Conservation (phyloP, 2,797 vertebrate species). For the Coccyzus lansbergi region DNA sequence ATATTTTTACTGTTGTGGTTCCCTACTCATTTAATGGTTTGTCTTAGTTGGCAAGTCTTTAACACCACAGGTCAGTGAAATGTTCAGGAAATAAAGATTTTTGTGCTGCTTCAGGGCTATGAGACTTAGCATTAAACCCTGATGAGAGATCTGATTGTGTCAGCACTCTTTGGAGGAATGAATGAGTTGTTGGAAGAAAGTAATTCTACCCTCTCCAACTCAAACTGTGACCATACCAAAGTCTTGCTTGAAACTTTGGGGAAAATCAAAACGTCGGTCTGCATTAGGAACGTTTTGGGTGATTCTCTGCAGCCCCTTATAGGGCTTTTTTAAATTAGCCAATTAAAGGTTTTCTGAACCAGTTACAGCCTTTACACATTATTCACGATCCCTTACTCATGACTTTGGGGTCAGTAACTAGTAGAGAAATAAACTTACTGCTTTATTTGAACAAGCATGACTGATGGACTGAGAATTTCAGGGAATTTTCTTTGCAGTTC, state of each 20-base stretch:
- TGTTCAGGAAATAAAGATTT: conserved; percentile 38
- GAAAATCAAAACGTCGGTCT: conserved; percentile 59
- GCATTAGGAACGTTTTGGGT: conserved; percentile 49
- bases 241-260: conserved; percentile 26
- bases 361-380: conserved; percentile 43
- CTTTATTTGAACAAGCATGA: conserved; percentile 46
- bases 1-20: conserved; percentile 51
- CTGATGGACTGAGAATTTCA: conserved; percentile 45
- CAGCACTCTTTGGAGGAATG: conserved; percentile 47
- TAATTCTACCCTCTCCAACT: conserved; percentile 47
- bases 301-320: conserved; percentile 61
- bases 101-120: conserved; percentile 35
- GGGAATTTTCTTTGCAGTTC: conserved; percentile 66
- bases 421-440: conserved; percentile 21
- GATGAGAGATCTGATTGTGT: conserved; percentile 37
- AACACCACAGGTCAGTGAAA: not conserved
- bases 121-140: conserved; percentile 29
- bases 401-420: conserved; percentile 38
- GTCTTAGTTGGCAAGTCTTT: conserved; percentile 39
- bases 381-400: conserved; percentile 62
- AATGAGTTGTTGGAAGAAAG: conserved; percentile 51
- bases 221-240: conserved; percentile 31
- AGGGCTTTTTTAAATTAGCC: conserved; percentile 62
- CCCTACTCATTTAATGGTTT: conserved; percentile 28
- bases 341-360: conserved; percentile 60